Percentiles rank a stretch among this genome's conserved stretches.
Evolutionary conservation across 2,888 invertebrate species (phyloP).

Genomic region (Agrenia bidenticulata): DNA sequence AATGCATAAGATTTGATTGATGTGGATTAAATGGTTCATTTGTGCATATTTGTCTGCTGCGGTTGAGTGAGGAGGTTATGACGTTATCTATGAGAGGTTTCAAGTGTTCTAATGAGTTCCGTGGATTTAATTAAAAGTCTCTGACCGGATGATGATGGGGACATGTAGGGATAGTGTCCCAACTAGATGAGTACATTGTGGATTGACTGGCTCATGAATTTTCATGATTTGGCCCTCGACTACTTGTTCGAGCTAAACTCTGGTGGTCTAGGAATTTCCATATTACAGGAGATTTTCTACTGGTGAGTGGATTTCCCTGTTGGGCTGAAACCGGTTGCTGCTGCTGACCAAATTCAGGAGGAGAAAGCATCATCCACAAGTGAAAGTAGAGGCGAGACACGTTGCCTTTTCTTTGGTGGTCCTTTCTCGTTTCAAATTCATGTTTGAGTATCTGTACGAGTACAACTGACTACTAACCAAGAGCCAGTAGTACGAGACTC

Average conservation of each 20-base stretch:
- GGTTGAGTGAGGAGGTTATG: no score
- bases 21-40: no score
- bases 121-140: no score
- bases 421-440: no score
- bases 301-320: slow-evolving; percentile 9
- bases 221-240: not conserved
- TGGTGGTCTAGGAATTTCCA: slow-evolving; percentile 5
- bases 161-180: not conserved
- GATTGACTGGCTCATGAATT: not conserved
- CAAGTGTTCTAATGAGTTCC: no score
- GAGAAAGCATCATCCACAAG: not conserved
- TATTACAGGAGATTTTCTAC: not conserved
- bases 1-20: no score
- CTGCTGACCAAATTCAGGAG: slow-evolving; percentile 2
- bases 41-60: no score
- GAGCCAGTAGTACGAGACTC: not conserved
- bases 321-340: slow-evolving; percentile 2
- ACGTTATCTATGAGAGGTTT: no score
- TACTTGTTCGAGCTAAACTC: not conserved
- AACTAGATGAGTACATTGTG: not conserved
- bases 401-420: no score
- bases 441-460: no score
- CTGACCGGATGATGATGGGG: not conserved
- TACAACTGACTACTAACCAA: not conserved
- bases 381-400: not conserved